These are phyloP conservation scores for Anas georgica DNA, from an alignment of 2,797 vertebrate species.

Conservation along the genomic window DNA sequence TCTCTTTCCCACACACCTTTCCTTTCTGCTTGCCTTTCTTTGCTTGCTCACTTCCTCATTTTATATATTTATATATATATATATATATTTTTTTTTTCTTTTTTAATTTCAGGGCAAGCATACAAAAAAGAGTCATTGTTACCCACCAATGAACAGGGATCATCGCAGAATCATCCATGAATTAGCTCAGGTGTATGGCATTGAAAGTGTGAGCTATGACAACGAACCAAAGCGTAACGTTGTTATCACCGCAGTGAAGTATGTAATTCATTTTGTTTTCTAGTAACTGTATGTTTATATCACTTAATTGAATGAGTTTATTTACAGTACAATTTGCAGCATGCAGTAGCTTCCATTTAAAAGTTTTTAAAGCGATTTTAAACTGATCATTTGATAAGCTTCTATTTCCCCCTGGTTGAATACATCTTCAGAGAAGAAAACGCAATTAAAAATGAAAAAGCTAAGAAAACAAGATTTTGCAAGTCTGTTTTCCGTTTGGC, in stretches of 20 bases:
- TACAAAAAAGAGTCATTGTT: constrained; percentile 90
- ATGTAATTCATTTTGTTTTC: constrained; percentile 31
- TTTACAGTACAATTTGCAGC: neutral
- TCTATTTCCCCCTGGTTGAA: neutral
- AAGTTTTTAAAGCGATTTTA: neutral
- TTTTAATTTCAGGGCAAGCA: constrained; percentile 86
- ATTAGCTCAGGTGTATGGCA: constrained; percentile 89
- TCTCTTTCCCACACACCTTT: neutral
- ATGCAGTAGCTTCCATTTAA: neutral
- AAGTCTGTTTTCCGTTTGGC: neutral
- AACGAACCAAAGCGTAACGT: constrained; percentile 97
- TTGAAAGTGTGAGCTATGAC: constrained; percentile 97
- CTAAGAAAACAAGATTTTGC: neutral
- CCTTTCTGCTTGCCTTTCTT: neutral
- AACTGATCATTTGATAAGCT: neutral
- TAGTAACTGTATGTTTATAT: neutral
- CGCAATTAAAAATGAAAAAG: neutral
- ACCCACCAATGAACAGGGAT: constrained; percentile 96
- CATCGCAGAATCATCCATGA: constrained; percentile 95
- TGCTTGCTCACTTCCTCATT: neutral
- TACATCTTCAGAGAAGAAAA: neutral
- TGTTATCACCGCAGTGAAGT: constrained; percentile 91
- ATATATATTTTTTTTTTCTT: too few species aligned
- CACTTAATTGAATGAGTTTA: neutral
- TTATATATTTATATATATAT: too few species aligned